Base-by-base conservation (phyloP, 1,140 invertebrate species). In the Himalopsyche phryganea region DNA sequence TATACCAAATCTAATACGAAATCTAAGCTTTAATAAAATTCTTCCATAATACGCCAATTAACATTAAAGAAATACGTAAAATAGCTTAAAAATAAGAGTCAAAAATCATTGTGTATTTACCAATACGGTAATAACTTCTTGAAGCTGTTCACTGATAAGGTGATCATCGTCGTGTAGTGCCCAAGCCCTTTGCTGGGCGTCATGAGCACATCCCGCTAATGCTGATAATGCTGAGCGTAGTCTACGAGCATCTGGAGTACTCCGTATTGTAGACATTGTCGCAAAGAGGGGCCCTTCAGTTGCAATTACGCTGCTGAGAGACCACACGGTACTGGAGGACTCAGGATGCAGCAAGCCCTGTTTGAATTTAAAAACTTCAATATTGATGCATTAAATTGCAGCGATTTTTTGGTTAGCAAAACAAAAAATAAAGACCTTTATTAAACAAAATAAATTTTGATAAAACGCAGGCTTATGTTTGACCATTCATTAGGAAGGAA, bases 111-210 rank as follows among this genome's bases (percentile, higher is more conserved):
- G 33, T 33, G 4, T 51, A 68, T 79, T 76, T 77, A 94, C 91
- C 79, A 96, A 76, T 69, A 96, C 91, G 48, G 88, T 91, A 6
- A 90, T 85, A 11, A 96, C 76, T 70, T 95, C 90, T 46, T 87
- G 82, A 6, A 96, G 81, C 68, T 92, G 88, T 59, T 89, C 86
- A 36, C 85, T 83, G 68, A 96, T 96, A 53, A 88, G 85, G 49
- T 82, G 81, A 66, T 95, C 91, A 73, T 97, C 93, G 73, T 96
- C 92, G 74, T 96, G 89, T 3, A 96, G 75, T 67, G 92, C 90
- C 93, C 93, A 96, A 62, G 89, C 92, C 63, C 94, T 80, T 66
- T 97, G 93, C 69, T 97, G 92, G 0, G 92, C 91, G 68, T 96
- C 93, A 71, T 95, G 91, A 63, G 94, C 94, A 62, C 91, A 92